phyloP scores from a whole-genome alignment of 1,140 invertebrate genomes.

The Steinernema khuongi region DNA sequence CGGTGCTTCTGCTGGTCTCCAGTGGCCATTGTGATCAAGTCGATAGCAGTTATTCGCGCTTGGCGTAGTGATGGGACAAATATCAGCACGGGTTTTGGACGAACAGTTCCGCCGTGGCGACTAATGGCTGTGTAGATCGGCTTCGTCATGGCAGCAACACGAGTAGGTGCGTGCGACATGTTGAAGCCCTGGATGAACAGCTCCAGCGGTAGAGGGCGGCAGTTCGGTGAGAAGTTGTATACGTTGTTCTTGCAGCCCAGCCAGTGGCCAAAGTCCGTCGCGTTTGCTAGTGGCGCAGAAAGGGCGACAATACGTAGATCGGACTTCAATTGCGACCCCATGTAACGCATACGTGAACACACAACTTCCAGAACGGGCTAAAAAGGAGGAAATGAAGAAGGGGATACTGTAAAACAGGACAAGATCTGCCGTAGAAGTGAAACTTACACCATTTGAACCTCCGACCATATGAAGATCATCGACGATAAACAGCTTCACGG shows the following conservation, averaged over 20 bases:
- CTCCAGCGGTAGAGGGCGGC: conserved; percentile 86
- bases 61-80: conserved; percentile 93
- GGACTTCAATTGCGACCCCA: conserved; percentile 88
- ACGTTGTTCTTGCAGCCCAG: conserved; percentile 85
- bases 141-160: conserved; percentile 92
- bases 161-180: conserved; percentile 89
- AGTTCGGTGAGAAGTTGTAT: conserved; percentile 97
- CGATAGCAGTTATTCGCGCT: conserved; percentile 84
- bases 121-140: conserved; percentile 91
- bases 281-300: conserved; percentile 86
- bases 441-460: conserved; percentile 62
- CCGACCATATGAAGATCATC: conserved; percentile 84
- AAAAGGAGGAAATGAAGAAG: conserved; percentile 31
- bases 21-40: conserved; percentile 83
- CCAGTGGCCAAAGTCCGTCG: conserved; percentile 91
- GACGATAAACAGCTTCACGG: conserved; percentile 90
- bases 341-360: conserved; percentile 93
- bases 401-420: not conserved
- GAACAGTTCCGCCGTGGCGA: conserved; percentile 68
- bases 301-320: conserved; percentile 86
- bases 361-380: conserved; percentile 88
- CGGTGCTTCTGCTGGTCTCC: conserved; percentile 76
- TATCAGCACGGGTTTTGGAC: conserved; percentile 82
- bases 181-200: conserved; percentile 92
- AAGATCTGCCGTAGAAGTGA: conserved; percentile 17